A percentile compares a stretch with the other conserved stretches of the same genome.
phyloP scores from a whole-genome alignment of 2,797 vertebrate genomes.

The Diplodus puntazzo region DNA sequence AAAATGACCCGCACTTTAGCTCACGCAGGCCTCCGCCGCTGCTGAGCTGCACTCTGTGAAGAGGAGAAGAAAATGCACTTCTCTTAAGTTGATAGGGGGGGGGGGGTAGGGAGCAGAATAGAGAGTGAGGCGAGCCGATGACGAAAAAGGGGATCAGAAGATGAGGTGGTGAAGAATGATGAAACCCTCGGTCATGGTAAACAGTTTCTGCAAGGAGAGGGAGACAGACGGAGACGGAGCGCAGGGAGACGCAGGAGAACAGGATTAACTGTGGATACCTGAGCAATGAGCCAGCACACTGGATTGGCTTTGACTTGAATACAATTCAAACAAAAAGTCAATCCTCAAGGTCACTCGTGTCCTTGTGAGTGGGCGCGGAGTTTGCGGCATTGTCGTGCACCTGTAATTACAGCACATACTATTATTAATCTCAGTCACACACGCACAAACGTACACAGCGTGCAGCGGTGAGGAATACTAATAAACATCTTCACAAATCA shows the following conservation, averaged over 20 bases:
- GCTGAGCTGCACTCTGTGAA: slow-evolving; percentile 30
- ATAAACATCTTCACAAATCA: slow-evolving; percentile 60
- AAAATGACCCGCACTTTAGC: slow-evolving; percentile 41
- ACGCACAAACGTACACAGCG: slow-evolving; percentile 18
- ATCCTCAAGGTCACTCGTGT: slow-evolving; percentile 45
- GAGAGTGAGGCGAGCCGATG: slow-evolving; percentile 45
- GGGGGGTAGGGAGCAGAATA: slow-evolving; percentile 26
- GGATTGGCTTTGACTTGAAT: slow-evolving; percentile 30
- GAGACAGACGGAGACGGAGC: slow-evolving; percentile 9
- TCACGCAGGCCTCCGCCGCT: slow-evolving; percentile 25
- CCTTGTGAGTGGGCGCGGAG: slow-evolving; percentile 28
- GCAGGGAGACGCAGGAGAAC: slow-evolving; percentile 2
- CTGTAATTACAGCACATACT: slow-evolving; percentile 53
- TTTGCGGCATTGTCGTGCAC: slow-evolving; percentile 50
- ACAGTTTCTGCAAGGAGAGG: slow-evolving; percentile 37
- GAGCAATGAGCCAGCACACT: slow-evolving; percentile 17
- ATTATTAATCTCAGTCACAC: slow-evolving; percentile 19
- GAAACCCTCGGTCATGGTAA: slow-evolving; percentile 58
- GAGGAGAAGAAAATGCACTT: slow-evolving; percentile 42
- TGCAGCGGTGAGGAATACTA: slow-evolving; percentile 33
- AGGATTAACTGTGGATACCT: background rate
- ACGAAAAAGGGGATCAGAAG: slow-evolving; percentile 53
- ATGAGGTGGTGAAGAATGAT: slow-evolving; percentile 54
- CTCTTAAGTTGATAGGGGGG: slow-evolving; percentile 40
- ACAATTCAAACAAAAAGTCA: slow-evolving; percentile 9